These are phyloP conservation scores for Sitta carolinensis DNA, from an alignment of 2,797 vertebrate species.

Conservation along the genomic window DNA sequence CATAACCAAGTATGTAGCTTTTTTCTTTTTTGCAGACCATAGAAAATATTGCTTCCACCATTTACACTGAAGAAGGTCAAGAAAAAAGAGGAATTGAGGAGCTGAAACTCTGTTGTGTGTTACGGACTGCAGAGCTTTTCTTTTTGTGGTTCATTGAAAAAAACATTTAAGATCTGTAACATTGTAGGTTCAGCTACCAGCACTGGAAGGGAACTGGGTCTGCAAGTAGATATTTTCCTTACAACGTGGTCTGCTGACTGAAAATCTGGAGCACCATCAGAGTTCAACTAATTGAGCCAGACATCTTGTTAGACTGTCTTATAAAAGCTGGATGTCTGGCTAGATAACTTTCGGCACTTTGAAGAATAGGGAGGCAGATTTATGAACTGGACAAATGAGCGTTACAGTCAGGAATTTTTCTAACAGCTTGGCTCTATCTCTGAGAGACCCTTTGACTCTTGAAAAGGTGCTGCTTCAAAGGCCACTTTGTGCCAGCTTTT, in stretches of 20 bases:
- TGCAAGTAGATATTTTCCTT: slow-evolving; percentile 36
- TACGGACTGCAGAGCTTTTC: background rate
- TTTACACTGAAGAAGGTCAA: background rate
- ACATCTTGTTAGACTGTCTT: slow-evolving; percentile 63
- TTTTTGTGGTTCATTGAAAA: slow-evolving; percentile 41
- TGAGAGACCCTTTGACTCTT: slow-evolving; percentile 23
- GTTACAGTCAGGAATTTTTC: slow-evolving; percentile 35
- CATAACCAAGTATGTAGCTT: background rate
- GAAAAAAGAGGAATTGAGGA: background rate
- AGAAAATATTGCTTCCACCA: background rate
- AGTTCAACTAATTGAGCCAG: slow-evolving; percentile 61
- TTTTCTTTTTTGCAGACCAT: background rate
- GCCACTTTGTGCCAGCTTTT: background rate
- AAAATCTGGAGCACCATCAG: slow-evolving; percentile 55
- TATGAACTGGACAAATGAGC: slow-evolving; percentile 51
- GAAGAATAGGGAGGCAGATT: slow-evolving; percentile 51
- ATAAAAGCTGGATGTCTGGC: slow-evolving; percentile 60
- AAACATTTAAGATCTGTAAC: background rate
- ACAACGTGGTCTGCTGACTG: slow-evolving; percentile 49
- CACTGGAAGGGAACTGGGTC: background rate
- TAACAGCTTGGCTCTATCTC: slow-evolving; percentile 13
- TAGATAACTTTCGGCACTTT: slow-evolving; percentile 60
- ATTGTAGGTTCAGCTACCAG: background rate
- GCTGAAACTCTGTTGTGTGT: background rate
- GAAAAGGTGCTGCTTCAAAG: slow-evolving; percentile 30